Conservation (phyloP, 2,113 vertebrate species). For the Sceloporus tristichus region DNA sequence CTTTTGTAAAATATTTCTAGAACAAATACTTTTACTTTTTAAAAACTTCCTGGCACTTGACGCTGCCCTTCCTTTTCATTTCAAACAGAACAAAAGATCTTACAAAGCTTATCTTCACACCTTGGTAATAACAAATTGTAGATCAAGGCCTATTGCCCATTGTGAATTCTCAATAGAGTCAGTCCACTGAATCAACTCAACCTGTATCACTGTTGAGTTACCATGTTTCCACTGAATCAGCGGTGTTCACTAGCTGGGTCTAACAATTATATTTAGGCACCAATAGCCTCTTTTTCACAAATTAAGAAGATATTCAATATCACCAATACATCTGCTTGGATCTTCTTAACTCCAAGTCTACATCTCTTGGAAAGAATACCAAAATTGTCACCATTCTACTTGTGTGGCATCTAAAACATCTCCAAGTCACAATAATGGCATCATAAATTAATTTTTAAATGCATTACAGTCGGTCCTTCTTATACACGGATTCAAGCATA, state of each 20-base stretch:
- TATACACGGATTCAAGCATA: no score
- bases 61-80: neutral
- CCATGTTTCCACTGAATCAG: no score
- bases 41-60: neutral
- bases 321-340: neutral
- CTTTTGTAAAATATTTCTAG: conserved; percentile 3
- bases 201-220: no score
- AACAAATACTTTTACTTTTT: neutral
- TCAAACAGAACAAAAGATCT: neutral
- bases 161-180: no score
- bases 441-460: neutral
- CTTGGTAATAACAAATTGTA: neutral
- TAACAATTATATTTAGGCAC: no score
- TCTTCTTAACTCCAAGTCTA: neutral
- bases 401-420: neutral
- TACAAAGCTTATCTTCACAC: neutral
- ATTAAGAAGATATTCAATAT: neutral
- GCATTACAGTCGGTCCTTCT: no score
- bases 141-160: neutral
- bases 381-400: neutral
- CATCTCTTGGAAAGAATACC: neutral
- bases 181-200: no score
- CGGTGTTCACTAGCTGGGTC: no score
- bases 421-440: neutral
- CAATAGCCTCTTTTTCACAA: neutral